phyloP scores from a whole-genome alignment of 30 jellyfish, hydroid and myxozoan species.

The Morbakka virulenta region DNA sequence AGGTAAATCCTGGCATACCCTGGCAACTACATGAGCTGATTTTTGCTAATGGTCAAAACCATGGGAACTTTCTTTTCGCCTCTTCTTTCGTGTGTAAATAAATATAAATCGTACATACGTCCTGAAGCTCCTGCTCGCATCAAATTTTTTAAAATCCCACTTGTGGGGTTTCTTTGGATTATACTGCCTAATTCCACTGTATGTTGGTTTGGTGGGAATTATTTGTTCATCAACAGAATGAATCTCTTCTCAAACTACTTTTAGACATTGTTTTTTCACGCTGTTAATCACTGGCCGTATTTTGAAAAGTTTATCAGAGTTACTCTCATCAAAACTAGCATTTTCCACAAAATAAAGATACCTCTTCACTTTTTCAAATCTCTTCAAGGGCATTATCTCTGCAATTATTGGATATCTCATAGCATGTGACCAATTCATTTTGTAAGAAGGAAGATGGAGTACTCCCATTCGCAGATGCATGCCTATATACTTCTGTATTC shows the following conservation, averaged over 20 bases:
- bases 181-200: slow-evolving; percentile 58
- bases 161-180: slow-evolving; percentile 61
- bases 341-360: slow-evolving; percentile 57
- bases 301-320: slow-evolving; percentile 41
- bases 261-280: slow-evolving; percentile 19
- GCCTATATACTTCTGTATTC: slow-evolving; percentile 38
- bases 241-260: slow-evolving; percentile 49
- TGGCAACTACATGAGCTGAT: slow-evolving; percentile 66
- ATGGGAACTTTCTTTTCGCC: background rate
- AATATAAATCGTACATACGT: slow-evolving; percentile 38
- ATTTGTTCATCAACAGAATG: slow-evolving; percentile 57
- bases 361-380: slow-evolving; percentile 48
- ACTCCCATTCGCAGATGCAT: slow-evolving; percentile 74
- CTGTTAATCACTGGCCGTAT: slow-evolving; percentile 43
- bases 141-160: slow-evolving; percentile 64
- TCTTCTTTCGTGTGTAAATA: slow-evolving; percentile 38
- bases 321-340: slow-evolving; percentile 25
- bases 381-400: slow-evolving; percentile 54
- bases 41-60: slow-evolving; percentile 35
- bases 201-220: slow-evolving; percentile 41
- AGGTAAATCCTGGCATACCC: slow-evolving; percentile 58
- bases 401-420: slow-evolving; percentile 52
- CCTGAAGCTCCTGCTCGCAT: slow-evolving; percentile 74
- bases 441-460: slow-evolving; percentile 43
- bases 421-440: slow-evolving; percentile 41